phyloP scores from a whole-genome alignment of 2,113 vertebrate genomes.

The Otis tarda region DNA sequence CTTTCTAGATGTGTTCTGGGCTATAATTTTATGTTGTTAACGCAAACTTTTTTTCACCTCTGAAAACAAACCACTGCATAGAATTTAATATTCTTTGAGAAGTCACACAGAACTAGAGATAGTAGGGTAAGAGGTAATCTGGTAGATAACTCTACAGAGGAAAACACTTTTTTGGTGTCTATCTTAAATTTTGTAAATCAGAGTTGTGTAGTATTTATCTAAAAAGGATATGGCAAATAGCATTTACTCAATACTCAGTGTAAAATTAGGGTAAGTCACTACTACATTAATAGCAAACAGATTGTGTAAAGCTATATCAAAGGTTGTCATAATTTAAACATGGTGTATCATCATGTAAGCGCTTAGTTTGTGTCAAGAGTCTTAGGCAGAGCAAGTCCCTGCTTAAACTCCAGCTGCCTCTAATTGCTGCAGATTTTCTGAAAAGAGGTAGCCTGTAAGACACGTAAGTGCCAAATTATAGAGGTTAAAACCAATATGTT shows the following conservation, averaged over 20 bases:
- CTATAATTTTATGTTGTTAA: not conserved
- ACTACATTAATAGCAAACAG: not conserved
- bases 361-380: not conserved
- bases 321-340: not conserved
- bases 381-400: not conserved
- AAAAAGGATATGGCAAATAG: not conserved
- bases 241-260: not conserved
- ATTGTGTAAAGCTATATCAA: not conserved
- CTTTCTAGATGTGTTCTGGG: not conserved
- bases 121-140: not conserved
- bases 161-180: not conserved
- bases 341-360: fast-evolving
- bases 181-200: not conserved
- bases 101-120: not conserved
- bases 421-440: not conserved
- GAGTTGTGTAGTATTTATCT: not conserved
- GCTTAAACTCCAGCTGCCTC: not conserved
- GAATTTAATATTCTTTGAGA: not conserved
- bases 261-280: not conserved
- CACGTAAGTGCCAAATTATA: not conserved
- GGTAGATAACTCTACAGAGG: not conserved
- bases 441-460: not conserved
- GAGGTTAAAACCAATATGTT: not conserved
- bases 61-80: not conserved
- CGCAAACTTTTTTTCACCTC: not conserved